These are phyloP conservation scores for Nephrocerus scutellatus DNA, from an alignment of 2,888 invertebrate species.

Conservation along the genomic window DNA sequence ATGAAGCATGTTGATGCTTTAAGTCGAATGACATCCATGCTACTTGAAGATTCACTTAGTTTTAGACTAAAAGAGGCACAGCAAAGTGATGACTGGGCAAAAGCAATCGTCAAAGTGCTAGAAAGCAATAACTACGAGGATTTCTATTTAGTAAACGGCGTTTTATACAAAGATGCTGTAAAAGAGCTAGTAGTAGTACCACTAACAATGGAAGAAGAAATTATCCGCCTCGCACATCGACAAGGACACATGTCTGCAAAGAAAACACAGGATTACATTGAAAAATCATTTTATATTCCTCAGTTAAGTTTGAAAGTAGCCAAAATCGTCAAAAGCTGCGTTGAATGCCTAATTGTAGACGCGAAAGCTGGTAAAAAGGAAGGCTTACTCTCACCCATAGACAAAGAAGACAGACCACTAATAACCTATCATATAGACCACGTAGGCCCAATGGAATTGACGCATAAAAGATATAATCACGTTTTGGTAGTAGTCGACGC, in stretches of 20 bases:
- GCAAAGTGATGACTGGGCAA: not conserved
- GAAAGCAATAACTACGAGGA: slow-evolving; percentile 8
- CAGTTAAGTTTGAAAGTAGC: slow-evolving; percentile 8
- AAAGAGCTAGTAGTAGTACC: slow-evolving; percentile 30
- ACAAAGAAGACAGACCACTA: slow-evolving; percentile 5
- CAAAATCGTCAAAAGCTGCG: slow-evolving; percentile 12
- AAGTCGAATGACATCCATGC: slow-evolving; percentile 13
- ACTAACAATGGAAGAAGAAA: slow-evolving; percentile 28
- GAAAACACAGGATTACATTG: slow-evolving; percentile 28
- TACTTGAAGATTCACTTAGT: slow-evolving; percentile 5
- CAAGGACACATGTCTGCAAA: slow-evolving; percentile 34
- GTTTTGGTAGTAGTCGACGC: slow-evolving; percentile 35
- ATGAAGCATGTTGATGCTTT: slow-evolving; percentile 24
- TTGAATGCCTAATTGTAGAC: slow-evolving; percentile 18
- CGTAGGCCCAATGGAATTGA: slow-evolving; percentile 32
- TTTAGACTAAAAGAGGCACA: slow-evolving; percentile 4
- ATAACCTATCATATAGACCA: slow-evolving; percentile 37
- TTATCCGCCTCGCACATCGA: slow-evolving; percentile 35
- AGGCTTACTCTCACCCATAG: slow-evolving; percentile 21
- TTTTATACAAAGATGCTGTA: slow-evolving; percentile 9
- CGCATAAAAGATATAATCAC: slow-evolving; percentile 34
- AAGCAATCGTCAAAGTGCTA: slow-evolving; percentile 4
- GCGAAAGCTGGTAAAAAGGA: slow-evolving; percentile 34
- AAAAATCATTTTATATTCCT: slow-evolving; percentile 28
- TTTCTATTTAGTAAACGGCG: slow-evolving; percentile 5